Conservation (phyloP, 2,888 invertebrate genomes). For the Pinctada fucata region DNA sequence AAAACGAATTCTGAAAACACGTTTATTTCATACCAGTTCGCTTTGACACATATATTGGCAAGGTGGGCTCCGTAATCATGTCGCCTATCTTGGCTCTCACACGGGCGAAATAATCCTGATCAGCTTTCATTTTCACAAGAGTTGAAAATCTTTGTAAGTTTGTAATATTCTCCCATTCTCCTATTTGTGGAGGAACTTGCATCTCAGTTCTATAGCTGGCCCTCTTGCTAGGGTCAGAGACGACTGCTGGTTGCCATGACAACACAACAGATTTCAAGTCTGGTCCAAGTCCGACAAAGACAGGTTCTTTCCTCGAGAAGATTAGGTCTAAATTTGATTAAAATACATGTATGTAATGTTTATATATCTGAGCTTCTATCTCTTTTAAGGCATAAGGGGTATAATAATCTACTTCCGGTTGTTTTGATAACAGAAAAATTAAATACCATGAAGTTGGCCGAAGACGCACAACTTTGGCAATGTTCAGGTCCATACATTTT, state of each 20-base stretch:
- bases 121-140: constrained; percentile 63
- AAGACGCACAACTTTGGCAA: too few relatives aligned
- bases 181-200: constrained; percentile 77
- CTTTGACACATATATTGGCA: constrained; percentile 77
- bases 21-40: constrained; percentile 58
- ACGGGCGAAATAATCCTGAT: constrained; percentile 94
- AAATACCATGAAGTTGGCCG: too few relatives aligned
- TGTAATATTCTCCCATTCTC: constrained; percentile 66
- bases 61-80: constrained; percentile 97
- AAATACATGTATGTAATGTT: too few relatives aligned
- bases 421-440: too few relatives aligned
- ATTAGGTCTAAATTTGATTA: constrained; percentile 52
- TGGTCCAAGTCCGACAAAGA: constrained; percentile 94
- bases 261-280: constrained; percentile 92
- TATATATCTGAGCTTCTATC: too few relatives aligned
- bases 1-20: too few relatives aligned
- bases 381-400: too few relatives aligned
- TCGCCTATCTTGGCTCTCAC: constrained; percentile 96
- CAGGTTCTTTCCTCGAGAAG: constrained; percentile 85
- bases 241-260: constrained; percentile 96
- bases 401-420: too few relatives aligned
- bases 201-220: constrained; percentile 97
- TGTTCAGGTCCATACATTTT: too few relatives aligned
- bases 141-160: constrained; percentile 57
- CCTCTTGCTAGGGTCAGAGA: constrained; percentile 85